Base-by-base conservation (phyloP, 2,797 vertebrate genomes). In the Anisognathus igniventris region DNA sequence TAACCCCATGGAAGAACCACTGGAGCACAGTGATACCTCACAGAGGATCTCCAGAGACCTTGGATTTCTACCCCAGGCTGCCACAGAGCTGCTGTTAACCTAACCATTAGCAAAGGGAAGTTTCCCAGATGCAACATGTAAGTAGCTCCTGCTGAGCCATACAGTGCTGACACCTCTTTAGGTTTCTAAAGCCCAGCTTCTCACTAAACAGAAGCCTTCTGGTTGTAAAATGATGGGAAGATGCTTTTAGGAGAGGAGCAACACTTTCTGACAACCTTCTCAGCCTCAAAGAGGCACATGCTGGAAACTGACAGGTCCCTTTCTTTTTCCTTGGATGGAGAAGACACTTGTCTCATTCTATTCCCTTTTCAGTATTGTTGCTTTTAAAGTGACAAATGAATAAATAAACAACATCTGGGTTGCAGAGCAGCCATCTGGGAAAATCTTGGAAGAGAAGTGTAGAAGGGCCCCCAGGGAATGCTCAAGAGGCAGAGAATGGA, bases 361-460 rank as follows among this genome's bases (percentile, higher is more conserved):
- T 75, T 73, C 42, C 48, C 58, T 77, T 62, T 65, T 8, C 20
- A 1, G 31, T 40, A 15, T 56, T 66, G 45, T 16, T 77, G 44
- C 58, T 81, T 90, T 88, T 51, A 56, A 92, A 93, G 44, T 73
- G 87, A 91, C 85, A 90, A 86, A 93, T 51, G 37, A 72, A 91
- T 65, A 87, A 87, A 94, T 50, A 96, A 95, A 94, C 84, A 95
- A 95, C 92, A 95, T 96, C 95, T 96, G 93, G 87, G 44, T 45
- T 93, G 73, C 31, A 66, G 70, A 95, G 40, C 42, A 93, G 70
- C 91, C 93, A 96, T 88, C 87, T 94, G 95, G 94, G 85, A 83
- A 92, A 89, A 58, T 33, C 73, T 86, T 83, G 68, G 61, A 66
- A 92, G 33, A 18, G 70, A 80, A 89, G 45, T 9, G 37, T 39